These are phyloP conservation scores for Eilema griseolum DNA, from an alignment of 2,888 invertebrate genomes.

Conservation along the genomic window DNA sequence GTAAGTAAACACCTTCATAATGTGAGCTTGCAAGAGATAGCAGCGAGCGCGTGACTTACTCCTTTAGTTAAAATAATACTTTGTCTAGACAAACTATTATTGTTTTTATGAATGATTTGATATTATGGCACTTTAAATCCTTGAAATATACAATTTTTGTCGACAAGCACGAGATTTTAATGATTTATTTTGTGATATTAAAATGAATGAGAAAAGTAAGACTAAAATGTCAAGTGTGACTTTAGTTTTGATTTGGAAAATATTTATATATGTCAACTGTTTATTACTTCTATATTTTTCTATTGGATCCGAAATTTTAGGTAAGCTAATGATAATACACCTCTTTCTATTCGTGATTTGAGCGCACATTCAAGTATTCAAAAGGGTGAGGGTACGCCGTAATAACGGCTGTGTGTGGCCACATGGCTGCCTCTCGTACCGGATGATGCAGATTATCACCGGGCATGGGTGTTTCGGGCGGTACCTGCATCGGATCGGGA, in stretches of 20 bases:
- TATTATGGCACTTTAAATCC: constrained; percentile 7
- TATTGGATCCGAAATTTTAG: not conserved
- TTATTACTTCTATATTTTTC: no score
- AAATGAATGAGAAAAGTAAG: not conserved
- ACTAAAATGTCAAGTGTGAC: not conserved
- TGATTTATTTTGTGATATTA: not conserved
- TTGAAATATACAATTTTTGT: not conserved
- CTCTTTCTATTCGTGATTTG: not conserved
- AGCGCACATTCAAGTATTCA: no score
- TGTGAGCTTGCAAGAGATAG: constrained; percentile 71
- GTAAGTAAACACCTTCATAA: constrained; percentile 78
- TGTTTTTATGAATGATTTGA: constrained; percentile 47
- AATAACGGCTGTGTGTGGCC: no score
- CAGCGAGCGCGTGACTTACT: constrained; percentile 76
- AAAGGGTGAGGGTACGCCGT: no score
- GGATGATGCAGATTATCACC: no score
- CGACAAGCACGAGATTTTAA: not conserved
- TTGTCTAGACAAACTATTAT: constrained; percentile 69
- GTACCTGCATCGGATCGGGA: no score
- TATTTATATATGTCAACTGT: not conserved
- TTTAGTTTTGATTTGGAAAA: not conserved
- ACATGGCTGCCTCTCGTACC: no score
- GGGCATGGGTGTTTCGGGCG: no score
- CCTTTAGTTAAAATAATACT: constrained; percentile 71
- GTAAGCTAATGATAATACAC: not conserved